Evolutionary conservation across 2,797 vertebrate species (phyloP).

Genomic region (Enteromius afrohamiltoni): DNA sequence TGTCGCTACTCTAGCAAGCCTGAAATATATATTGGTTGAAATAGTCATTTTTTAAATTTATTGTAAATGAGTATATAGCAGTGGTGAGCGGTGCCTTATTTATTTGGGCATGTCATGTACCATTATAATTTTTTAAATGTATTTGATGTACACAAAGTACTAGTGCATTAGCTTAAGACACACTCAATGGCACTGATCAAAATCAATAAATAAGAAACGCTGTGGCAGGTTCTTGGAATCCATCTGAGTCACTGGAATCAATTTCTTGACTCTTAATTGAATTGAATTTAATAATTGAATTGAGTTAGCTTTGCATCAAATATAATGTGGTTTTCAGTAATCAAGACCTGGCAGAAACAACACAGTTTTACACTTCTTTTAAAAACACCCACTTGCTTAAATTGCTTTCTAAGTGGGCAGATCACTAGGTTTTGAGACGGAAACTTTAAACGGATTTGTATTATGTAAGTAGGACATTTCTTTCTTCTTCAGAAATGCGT

Average conservation of each 20-base stretch:
- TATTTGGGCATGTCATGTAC: neutral
- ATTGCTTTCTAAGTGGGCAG: neutral
- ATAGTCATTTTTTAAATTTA: neutral
- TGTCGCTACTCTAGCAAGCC: neutral
- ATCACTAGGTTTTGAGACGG: neutral
- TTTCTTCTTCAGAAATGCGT: conserved; percentile 84
- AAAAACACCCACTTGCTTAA: neutral
- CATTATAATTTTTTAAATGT: neutral
- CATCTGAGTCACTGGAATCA: neutral
- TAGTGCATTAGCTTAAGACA: neutral
- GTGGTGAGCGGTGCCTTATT: neutral
- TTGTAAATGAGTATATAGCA: neutral
- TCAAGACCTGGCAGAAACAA: neutral
- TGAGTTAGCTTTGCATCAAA: neutral
- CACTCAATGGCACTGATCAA: neutral
- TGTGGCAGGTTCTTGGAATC: neutral
- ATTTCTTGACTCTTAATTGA: neutral
- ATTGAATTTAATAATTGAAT: too few species aligned
- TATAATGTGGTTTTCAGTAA: neutral
- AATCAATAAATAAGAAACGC: neutral
- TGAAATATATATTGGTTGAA: neutral
- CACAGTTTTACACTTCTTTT: neutral
- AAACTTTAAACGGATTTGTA: neutral
- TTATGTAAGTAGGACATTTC: neutral
- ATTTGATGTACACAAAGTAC: neutral